Evolutionary conservation across 2,797 vertebrate genomes (phyloP), one percentile per base, ranked within the genome.

Genomic region (Stomatorhinus walkeri): DNA sequence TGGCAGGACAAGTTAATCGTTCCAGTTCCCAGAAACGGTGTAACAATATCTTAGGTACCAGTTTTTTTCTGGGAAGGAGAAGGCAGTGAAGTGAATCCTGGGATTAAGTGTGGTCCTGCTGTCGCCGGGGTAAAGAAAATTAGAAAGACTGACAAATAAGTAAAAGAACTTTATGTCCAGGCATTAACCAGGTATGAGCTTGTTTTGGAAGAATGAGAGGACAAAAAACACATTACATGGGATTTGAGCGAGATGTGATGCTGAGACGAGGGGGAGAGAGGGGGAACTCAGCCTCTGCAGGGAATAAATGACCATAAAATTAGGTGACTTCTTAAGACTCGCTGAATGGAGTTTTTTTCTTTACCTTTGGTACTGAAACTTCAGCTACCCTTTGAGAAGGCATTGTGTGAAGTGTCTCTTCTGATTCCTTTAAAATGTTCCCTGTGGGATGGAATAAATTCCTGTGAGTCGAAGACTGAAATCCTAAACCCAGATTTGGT

Each of bases 221-320:
- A 85, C 54, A 24, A 84, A 89, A 88, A 36, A 91, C 88, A 91
- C 92, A 93, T 94, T 93, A 94, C 89, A 89, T 76, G 91, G 93
- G 93, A 91, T 93, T 92, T 88, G 89, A 90, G 92, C 91, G 36
- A 89, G 40, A 92, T 43, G 36, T 19, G 92, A 92, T 95, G 95
- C 94, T 91, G 92, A 90, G 91, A 91, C 93, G 89, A 94, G 95
- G 95, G 95, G 2, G n/a, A 4, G 79, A 94, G 84, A 12, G 32
- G 81, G 91, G 88, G 92, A 87, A 91, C 89, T 91, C 88, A 92
- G 90, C 92, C 92, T 94, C 94, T 92, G 91, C 91, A 91, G 92
- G 93, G 94, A 94, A 94, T 94, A 95, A 95, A 93, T 94, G 94
- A 95, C 94, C 95, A 94, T 95, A 93, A 94, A 95, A 95, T 93